Base-by-base conservation (phyloP, 2,797 vertebrate species). In the Protonibea diacanthus region DNA sequence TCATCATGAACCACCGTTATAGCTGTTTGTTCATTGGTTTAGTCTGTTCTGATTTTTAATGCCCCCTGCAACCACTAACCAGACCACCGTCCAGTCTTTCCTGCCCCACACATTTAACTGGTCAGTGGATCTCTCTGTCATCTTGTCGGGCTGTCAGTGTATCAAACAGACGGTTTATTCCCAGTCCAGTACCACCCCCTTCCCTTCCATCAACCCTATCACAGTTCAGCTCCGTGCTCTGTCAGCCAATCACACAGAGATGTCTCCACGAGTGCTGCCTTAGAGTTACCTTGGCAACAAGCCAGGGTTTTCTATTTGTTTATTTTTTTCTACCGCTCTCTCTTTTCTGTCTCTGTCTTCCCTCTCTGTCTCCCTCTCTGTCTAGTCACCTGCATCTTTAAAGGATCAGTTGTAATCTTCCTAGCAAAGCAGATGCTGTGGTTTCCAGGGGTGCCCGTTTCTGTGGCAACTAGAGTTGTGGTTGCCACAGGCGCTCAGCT, bases 201-300 rank as follows among this genome's bases (percentile, higher is more conserved):
- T 59, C 74, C 74, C 62, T 45, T 20, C 29, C 49, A 42, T 71
- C 72, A 90, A 79, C 25, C 95, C 94, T 86, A 94, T 95, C 88
- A 71, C 76, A 73, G 76, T 75, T 58, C 42, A 42, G 47, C 59
- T 64, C 76, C 76, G 55, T 5, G 56, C 73, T 71, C 86, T 64
- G 66, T 85, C 87, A 23, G 80, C 95, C 94, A 95, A 95, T 96
- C 73, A 7, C 71, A 48, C 6, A 8, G 60, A 66, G 65, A 88
- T 40, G 58, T 86, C 86, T 91, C 89, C 48, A 62, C 65, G 83
- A 89, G 76, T 12, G 76, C 90, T 85, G 85, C 82, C 80, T 90
- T 74, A 83, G 80, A 93, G 94, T 96, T 94, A 93, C 95, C 95
- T 90, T 95, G 94, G 95, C 95, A 95, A 96, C 95, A 95, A 89